Base-by-base conservation (phyloP, 2,113 vertebrate species). In the Eidolon helvum region DNA sequence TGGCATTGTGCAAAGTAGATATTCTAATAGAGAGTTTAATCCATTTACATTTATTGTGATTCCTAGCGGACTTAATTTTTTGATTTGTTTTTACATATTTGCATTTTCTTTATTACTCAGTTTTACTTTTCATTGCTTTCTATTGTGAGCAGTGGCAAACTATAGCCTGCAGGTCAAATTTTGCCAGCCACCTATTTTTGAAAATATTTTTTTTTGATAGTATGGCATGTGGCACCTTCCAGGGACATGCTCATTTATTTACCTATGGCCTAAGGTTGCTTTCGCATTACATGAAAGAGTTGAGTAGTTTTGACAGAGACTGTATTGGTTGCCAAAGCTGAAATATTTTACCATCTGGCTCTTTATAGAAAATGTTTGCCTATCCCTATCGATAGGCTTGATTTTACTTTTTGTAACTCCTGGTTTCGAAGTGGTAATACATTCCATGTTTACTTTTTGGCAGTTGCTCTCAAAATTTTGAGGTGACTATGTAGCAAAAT, bases 31-130 rank as follows among this genome's bases (percentile, higher is more conserved):
- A 72, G 68, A 87, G 2, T 75, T 90, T 93, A 71, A 59, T 10
- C 75, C 95, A 93, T 90, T 96, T 92, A 87, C 3, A 24, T 87
- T 95, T 95, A 83, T 87, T 95, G 59, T 82, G 74, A 90, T 92
- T 78, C 35, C 55, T 65, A 65, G 50, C 18, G 21, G 7, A 35
- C 24, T 91, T 57, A 26, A 30, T 69, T 68, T 69, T 78, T 45
- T 57, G 11, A 48, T 85, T 78, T 57, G 2, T 57, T 89, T 63
- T 72, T 77, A 68, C 7, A 24, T 33, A 38, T 3, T 9, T 30
- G 6, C 2, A 33, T 90, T 83, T 77, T 86, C 18, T 79, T 82
- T 40, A 45, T 38, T 28, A 26, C 19, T 72, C 50, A 26, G n/a
- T 83, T 87, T 33, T 63, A 66, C 38, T 35, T 89, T 86, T 5